Percentiles rank a stretch among this genome's conserved stretches.
phyloP scores from a whole-genome alignment of 2,113 vertebrate genomes.

The Boleophthalmus pectinirostris region DNA sequence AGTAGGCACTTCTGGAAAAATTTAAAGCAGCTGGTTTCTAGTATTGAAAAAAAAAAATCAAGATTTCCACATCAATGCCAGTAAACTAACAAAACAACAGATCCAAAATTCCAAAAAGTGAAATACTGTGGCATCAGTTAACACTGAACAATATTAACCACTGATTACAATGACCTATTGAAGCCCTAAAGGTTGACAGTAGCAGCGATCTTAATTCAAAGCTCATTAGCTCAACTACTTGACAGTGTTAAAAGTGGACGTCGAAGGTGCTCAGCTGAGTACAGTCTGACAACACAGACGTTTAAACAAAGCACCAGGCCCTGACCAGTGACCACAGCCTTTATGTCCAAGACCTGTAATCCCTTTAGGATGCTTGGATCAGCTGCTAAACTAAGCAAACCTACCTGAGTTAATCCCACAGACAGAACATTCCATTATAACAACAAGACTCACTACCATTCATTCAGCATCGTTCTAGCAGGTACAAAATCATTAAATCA shows the following conservation, averaged over 20 bases:
- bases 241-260: slow-evolving; percentile 16
- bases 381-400: slow-evolving; percentile 58
- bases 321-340: slow-evolving; percentile 8
- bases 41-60: no score
- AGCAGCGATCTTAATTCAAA: slow-evolving; percentile 22
- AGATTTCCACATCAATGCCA: neutral
- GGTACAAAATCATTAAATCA: neutral
- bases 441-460: slow-evolving; percentile 26
- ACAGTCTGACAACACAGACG: slow-evolving; percentile 24
- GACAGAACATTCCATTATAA: slow-evolving; percentile 22
- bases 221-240: slow-evolving; percentile 29
- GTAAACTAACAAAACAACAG: no score
- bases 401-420: slow-evolving; percentile 46
- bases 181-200: slow-evolving; percentile 13
- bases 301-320: slow-evolving; percentile 11
- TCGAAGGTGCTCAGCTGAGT: slow-evolving; percentile 2
- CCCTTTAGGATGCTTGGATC: slow-evolving; percentile 48
- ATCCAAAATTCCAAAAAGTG: neutral
- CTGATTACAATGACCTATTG: neutral
- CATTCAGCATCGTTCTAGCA: neutral
- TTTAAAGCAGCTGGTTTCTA: no score
- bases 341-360: slow-evolving; percentile 43
- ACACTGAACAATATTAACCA: slow-evolving; percentile 14
- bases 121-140: neutral
- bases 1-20: no score